phyloP scores from a whole-genome alignment of 2,797 vertebrate species.

The Sebastes kiyomatsui region DNA sequence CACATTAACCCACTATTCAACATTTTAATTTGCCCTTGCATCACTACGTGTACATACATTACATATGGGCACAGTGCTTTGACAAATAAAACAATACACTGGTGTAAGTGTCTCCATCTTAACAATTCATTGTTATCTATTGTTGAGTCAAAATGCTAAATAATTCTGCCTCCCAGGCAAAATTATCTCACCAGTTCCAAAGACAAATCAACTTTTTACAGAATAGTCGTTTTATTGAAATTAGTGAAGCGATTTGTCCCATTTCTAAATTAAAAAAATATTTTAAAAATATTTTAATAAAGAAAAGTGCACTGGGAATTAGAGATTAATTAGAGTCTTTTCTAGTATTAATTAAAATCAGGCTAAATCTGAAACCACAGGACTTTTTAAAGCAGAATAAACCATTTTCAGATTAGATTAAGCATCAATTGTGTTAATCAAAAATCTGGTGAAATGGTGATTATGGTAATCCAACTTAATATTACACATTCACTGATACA shows the following conservation, averaged over 20 bases:
- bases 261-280: not conserved
- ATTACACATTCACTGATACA: not conserved
- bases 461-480: not conserved
- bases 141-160: not conserved
- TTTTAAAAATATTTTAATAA: not conserved
- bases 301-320: not conserved
- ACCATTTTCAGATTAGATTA: not conserved
- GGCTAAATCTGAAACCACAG: not conserved
- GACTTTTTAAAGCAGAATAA: conserved; percentile 2
- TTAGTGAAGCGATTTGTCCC: not conserved
- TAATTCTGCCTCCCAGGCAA: not conserved
- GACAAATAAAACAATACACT: not conserved
- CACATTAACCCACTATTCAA: not conserved
- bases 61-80: not conserved
- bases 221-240: not conserved
- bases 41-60: not conserved
- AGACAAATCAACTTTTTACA: not conserved
- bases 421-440: not conserved
- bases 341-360: not conserved
- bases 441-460: not conserved
- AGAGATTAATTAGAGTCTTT: not conserved
- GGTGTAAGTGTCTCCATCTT: not conserved
- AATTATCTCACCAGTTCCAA: not conserved
- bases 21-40: not conserved
- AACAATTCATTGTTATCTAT: conserved; percentile 6